Base-by-base conservation (phyloP, 2,113 vertebrate species). In the Connochaetes taurinus region DNA sequence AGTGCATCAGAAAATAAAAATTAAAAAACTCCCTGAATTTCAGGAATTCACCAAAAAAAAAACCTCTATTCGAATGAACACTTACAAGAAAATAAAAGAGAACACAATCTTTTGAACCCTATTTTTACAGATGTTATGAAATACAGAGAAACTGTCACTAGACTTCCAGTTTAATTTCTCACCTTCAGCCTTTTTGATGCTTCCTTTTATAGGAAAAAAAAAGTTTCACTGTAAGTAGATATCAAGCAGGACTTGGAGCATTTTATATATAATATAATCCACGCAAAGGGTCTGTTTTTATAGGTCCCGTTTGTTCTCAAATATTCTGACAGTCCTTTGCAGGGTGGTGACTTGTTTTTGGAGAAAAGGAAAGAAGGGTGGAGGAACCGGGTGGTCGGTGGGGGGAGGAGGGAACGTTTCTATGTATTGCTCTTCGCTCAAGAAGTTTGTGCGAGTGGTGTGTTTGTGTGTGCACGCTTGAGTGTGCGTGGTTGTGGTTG, bases 1-100 rank as follows among this genome's bases (percentile, higher is more conserved):
- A 99, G 99, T 99, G 99, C 99, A 99, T 99, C 99, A 98, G 99
- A 99, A 99, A 99, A 98, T 98, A 99, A 99, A 99, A 98, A 97
- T 98, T 99, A 99, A 98, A 98, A 94, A 62, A 62, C 98, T 99
- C 99, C 99, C 99, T 99, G 99, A 99, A 99, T 99, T 99, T 99
- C 99, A 99, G 99, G 99, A 99, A 99, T 99, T 99, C 99, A 99
- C 99, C 97, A 97, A 98, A 98, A 94, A 67, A 97, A 97, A 9
- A 82, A 17, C 4, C 97, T 83, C 98, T 98, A 99, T 99, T 99
- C 98, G 98, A 98, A 99, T 98, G 98, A 99, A 99, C 99, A 99
- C 99, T 99, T 99, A 99, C 99, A 99, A 99, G 98, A 98, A 98
- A 98, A 98, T 98, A 98, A 97, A 98, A 99, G 98, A 97, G 97